Base-by-base conservation (phyloP, 2,113 vertebrate species). In the Chroicocephalus ridibundus region DNA sequence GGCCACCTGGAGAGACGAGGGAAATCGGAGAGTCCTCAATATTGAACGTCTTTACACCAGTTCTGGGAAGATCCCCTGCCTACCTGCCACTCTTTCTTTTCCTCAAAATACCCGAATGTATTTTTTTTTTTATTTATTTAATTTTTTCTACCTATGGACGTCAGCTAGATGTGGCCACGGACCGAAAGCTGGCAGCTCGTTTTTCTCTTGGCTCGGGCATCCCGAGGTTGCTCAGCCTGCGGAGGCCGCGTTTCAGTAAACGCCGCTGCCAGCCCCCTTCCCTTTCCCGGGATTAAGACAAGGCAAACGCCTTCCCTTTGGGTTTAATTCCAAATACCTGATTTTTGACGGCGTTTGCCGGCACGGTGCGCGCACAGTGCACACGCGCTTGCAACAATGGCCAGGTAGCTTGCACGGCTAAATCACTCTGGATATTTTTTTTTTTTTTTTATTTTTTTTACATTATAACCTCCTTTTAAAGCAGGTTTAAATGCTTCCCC, bases 171-270 rank as follows among this genome's bases (percentile, higher is more conserved):
- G 10, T 9, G 15, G 4, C 64, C 72, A 4, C 4, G 32, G 25
- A 8, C 8, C 49, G 6, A 22, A 38, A 44, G 54, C 46, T 13
- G 27, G 15, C 36, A 81, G 32, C 70, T 44, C 1, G 0, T 36
- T 61, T 60, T 60, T 42, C n/a, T 64, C 54, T 40, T 29, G 4
- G 4, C n/a, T 31, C 17, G 42, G 71, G 5, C 18, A 9, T 16
- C 5, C 71, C 3, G 12, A 31, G 21, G 12, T 5, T 4, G 10
- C 60, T 57, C 72, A 38, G 40, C 38, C 31, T 4, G n/a, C 4
- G 40, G 66, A 27, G 17, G 11, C 47, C 0, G 0, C 3, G 9
- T 20, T 40, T 14, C 38, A 3, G 11, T 1, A 9, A 9, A 10
- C 27, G 3, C 46, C 74, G 0, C 36, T 16, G 7, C 16, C 40